Conservation (phyloP, 2,888 invertebrate genomes). For the Cryptus armator region DNA sequence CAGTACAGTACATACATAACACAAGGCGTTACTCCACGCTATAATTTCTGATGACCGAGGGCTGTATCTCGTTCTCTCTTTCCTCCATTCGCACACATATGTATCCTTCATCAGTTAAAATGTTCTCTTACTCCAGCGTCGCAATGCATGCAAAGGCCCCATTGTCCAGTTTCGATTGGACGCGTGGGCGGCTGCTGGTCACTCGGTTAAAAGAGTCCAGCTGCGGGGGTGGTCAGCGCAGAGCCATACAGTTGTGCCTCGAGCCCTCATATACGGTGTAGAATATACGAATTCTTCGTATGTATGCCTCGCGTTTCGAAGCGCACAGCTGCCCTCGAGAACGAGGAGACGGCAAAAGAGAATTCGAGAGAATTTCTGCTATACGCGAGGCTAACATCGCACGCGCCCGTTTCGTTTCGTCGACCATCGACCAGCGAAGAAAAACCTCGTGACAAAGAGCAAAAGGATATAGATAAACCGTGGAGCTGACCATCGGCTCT, state of each 20-base stretch:
- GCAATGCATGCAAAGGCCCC: slow-evolving; percentile 10
- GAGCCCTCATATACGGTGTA: slow-evolving; percentile 60
- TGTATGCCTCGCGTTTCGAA: slow-evolving; percentile 24
- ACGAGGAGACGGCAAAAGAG: slow-evolving; percentile 19
- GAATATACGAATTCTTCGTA: slow-evolving; percentile 10
- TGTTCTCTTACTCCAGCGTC: slow-evolving; percentile 30
- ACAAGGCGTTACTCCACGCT: slow-evolving; percentile 53
- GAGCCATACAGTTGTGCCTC: slow-evolving; percentile 42
- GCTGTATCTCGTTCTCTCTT: slow-evolving; percentile 44
- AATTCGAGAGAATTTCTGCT: slow-evolving; percentile 8
- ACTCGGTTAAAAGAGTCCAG: slow-evolving; percentile 72
- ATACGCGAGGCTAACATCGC: slow-evolving; percentile 6
- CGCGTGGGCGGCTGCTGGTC: slow-evolving; percentile 80
- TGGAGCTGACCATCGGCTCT: slow-evolving; percentile 57
- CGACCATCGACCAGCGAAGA: slow-evolving; percentile 33
- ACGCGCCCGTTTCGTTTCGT: slow-evolving; percentile 35
- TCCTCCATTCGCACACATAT: slow-evolving; percentile 16
- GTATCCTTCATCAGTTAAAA: slow-evolving; percentile 28
- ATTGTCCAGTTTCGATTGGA: slow-evolving; percentile 66
- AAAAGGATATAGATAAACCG: slow-evolving; percentile 50
- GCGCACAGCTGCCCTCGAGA: slow-evolving; percentile 55
- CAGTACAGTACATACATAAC: slow-evolving; percentile 37
- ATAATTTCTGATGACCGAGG: slow-evolving; percentile 53
- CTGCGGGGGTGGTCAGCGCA: slow-evolving; percentile 66
- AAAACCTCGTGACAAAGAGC: neutral